Percentiles rank a stretch among this genome's conserved stretches.
Evolutionary conservation across 2,888 invertebrate species (phyloP).

Genomic region (Phanerotoma sp.): DNA sequence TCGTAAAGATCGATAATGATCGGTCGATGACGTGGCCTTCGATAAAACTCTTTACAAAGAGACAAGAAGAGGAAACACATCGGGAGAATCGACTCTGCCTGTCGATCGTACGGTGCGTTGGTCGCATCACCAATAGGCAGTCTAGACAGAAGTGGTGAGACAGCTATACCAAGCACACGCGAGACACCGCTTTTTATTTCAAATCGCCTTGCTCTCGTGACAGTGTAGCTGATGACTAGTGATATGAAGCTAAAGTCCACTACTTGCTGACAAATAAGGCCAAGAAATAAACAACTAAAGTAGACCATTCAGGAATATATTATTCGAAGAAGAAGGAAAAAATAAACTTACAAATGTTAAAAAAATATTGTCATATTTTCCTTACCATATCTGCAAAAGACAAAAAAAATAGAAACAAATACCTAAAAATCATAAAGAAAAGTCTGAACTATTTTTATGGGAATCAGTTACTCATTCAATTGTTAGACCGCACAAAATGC

Average conservation of each 20-base stretch:
- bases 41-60: slow-evolving; percentile 20
- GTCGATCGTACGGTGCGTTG: slow-evolving; percentile 12
- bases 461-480: too few species aligned
- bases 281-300: neutral
- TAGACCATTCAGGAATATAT: neutral
- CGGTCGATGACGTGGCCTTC: slow-evolving; percentile 9
- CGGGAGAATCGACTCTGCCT: slow-evolving; percentile 10
- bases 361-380: too few species aligned
- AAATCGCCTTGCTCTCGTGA: slow-evolving; percentile 2
- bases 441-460: too few species aligned
- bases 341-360: too few species aligned
- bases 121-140: slow-evolving; percentile 30
- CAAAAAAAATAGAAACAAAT: too few species aligned
- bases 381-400: too few species aligned
- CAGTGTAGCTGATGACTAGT: neutral
- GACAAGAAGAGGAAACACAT: slow-evolving; percentile 33
- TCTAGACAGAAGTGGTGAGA: slow-evolving; percentile 23
- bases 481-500: too few species aligned
- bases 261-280: slow-evolving; percentile 1
- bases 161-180: slow-evolving; percentile 7
- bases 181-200: slow-evolving; percentile 11
- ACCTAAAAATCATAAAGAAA: too few species aligned
- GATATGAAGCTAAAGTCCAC: neutral
- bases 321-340: too few species aligned
- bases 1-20: slow-evolving; percentile 2